These are phyloP conservation scores for Periophthalmodon schlosseri DNA, from an alignment of 2,113 vertebrate genomes.

Conservation along the genomic window DNA sequence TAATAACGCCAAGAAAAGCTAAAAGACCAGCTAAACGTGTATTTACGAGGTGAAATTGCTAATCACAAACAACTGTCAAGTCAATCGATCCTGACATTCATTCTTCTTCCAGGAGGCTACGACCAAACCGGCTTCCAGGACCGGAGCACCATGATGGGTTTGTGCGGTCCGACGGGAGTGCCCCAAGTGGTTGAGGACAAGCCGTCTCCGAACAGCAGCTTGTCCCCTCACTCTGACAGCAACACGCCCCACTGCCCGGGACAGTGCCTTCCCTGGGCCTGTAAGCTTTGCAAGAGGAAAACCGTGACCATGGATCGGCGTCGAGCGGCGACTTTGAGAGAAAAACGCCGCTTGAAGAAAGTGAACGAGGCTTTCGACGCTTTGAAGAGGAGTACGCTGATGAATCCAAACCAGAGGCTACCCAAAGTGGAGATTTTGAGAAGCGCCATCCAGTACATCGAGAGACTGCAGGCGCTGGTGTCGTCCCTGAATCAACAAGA, in stretches of 20 bases:
- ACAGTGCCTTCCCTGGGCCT: constrained; percentile 96
- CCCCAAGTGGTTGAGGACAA: constrained; percentile 86
- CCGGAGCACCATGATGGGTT: constrained; percentile 79
- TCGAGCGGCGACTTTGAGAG: constrained; percentile 90
- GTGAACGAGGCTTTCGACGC: constrained; percentile 98
- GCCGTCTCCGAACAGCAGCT: constrained; percentile 78
- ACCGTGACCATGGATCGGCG: constrained; percentile 92
- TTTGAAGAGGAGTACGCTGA: constrained; percentile 93
- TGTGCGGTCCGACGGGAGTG: constrained; percentile 78
- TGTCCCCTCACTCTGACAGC: constrained; percentile 77
- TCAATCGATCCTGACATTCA: background rate
- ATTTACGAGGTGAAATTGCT: background rate
- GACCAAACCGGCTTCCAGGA: constrained; percentile 86
- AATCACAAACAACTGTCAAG: background rate
- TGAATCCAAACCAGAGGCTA: constrained; percentile 97
- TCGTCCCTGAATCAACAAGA: constrained; percentile 97
- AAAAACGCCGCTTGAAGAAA: constrained; percentile 95
- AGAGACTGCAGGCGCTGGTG: constrained; percentile 93
- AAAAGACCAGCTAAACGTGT: background rate
- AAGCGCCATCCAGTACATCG: constrained; percentile 98
- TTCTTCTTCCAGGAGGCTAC: constrained; percentile 67
- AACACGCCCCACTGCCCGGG: constrained; percentile 85
- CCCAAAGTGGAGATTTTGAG: constrained; percentile 98
- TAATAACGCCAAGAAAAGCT: background rate
- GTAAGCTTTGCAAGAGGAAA: constrained; percentile 95